Base-by-base conservation (phyloP, 2,797 vertebrate genomes). In the Eptatretus atami region DNA sequence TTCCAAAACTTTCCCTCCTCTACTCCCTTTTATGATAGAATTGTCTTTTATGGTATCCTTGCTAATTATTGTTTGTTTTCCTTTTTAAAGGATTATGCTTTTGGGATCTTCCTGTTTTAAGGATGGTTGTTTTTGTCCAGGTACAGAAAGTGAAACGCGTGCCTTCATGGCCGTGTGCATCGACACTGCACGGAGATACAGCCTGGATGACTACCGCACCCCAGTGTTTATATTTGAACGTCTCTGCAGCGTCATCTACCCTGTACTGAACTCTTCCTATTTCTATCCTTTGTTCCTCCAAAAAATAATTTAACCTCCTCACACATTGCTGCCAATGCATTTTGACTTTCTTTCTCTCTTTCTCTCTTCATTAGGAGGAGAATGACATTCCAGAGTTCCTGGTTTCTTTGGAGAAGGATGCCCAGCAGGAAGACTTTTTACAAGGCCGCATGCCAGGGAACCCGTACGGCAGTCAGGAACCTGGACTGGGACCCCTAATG, bases 101-200 rank as follows among this genome's bases (percentile, higher is more conserved):
- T 53, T 12, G 10, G 24, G 13, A 13, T 2, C 53, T 63, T 4
- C 12, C 31, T 66, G 11, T 53, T 52, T 44, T 8, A 55, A 44
- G 31, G 31, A 8, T 44, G 4, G 2, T 44, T 44, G 12, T 6
- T 53, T 14, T 53, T 60, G 12, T 24, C 53, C 68, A 98, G 92
- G 92, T 70, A 98, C 92, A 0, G 92, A 98, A 68, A 93, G 86
- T 0, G 92, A 98, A 77, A 98, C 92, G 31, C 96, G 94, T 73
- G 92, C 90, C 0, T 98, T 98, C 73, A 98, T 96, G 92, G 92
- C 92, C 0, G 92, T 98, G 65, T 98, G 92, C 74, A 95, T 98
- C 1, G 92, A 98, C 74, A 98, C 92, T 1, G 86, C 92, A n/a
- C 96, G 96, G 69, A 81, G 88, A 8, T 98, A 96, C 77, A 83